These are phyloP conservation scores for Podiceps cristatus DNA, from an alignment of 2,113 vertebrate species.

Conservation along the genomic window DNA sequence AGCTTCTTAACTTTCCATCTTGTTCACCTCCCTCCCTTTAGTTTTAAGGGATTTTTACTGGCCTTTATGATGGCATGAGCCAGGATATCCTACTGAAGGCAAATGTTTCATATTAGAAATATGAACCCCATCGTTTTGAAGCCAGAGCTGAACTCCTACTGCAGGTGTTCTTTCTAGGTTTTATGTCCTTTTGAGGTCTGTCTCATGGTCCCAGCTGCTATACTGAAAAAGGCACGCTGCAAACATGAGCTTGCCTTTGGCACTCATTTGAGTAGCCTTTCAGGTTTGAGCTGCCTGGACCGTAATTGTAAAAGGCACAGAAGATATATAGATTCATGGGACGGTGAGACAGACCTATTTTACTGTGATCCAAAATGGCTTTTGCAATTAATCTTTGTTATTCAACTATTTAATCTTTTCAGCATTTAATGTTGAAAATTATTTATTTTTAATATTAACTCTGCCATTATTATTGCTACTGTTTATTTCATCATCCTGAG, in stretches of 20 bases:
- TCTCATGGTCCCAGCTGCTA: neutral
- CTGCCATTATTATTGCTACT: neutral
- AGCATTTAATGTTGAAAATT: neutral
- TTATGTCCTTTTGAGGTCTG: neutral
- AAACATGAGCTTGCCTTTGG: neutral
- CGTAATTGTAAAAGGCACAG: neutral
- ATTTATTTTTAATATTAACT: neutral
- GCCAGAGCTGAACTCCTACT: neutral
- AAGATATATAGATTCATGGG: neutral
- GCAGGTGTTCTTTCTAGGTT: neutral
- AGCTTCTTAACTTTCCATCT: neutral
- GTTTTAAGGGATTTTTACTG: conserved; percentile 24
- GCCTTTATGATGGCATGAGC: neutral
- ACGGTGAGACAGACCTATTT: neutral
- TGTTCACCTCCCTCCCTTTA: neutral
- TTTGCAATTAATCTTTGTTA: neutral
- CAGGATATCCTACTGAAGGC: neutral
- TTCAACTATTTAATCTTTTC: neutral
- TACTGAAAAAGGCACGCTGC: neutral
- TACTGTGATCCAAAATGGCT: neutral
- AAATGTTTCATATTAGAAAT: conserved; percentile 29
- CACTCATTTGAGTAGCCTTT: neutral
- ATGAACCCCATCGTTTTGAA: neutral
- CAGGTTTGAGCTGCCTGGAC: neutral
- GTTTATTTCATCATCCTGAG: neutral